Percentiles rank a stretch among this genome's conserved stretches.
Conservation (phyloP, 1,140 invertebrate genomes). For the Brachystomella parvula region DNA sequence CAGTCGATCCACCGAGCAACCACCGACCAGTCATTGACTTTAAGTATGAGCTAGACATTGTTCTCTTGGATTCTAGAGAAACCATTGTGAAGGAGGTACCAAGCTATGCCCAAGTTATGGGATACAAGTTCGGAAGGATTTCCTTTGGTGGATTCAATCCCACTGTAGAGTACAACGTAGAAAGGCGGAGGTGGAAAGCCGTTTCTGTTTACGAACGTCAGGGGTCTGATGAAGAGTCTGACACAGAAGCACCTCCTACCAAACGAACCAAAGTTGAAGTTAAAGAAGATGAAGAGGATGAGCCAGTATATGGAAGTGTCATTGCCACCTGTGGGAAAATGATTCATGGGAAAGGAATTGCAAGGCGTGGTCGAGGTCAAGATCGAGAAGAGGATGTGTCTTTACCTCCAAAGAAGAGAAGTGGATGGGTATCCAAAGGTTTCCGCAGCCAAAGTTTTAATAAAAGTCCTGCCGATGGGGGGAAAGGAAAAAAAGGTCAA, state of each 20-base stretch:
- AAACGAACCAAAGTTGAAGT: not conserved
- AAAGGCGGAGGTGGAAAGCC: slow-evolving; percentile 25
- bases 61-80: slow-evolving; percentile 45
- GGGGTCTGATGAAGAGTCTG: slow-evolving; percentile 2
- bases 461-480: slow-evolving; percentile 43
- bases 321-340: slow-evolving; percentile 3
- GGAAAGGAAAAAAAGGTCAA: slow-evolving; percentile 42
- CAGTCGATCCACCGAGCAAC: too few relatives aligned
- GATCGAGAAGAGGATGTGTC: slow-evolving; percentile 45
- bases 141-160: slow-evolving; percentile 85
- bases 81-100: slow-evolving; percentile 57
- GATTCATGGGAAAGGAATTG: not conserved
- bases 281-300: not conserved
- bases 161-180: slow-evolving; percentile 59
- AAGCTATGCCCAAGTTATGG: slow-evolving; percentile 65
- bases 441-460: not conserved
- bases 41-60: not conserved
- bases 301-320: slow-evolving; percentile 15
- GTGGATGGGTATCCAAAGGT: not conserved
- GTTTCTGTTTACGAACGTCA: not conserved
- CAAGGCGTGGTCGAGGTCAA: slow-evolving; percentile 39
- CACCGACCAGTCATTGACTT: too few relatives aligned
- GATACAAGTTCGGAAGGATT: slow-evolving; percentile 66
- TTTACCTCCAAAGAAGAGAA: not conserved
- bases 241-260: not conserved